A percentile compares a stretch with the other conserved stretches of the same genome.
Evolutionary conservation across 1,140 invertebrate genomes (phyloP).

Genomic region (Lanistes nyassanus): DNA sequence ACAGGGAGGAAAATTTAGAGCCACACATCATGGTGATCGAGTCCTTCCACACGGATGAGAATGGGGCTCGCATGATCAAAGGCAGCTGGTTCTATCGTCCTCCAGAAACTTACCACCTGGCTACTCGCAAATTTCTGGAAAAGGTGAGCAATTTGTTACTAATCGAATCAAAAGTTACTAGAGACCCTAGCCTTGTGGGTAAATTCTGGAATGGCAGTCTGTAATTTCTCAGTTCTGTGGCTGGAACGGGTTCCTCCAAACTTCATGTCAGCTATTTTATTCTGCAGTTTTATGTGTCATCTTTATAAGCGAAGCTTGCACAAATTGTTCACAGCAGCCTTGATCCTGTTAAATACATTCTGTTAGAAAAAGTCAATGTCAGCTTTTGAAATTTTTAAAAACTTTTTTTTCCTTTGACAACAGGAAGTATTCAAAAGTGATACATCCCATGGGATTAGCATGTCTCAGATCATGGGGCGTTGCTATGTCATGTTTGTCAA

Average conservation of each 20-base stretch:
- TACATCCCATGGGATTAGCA: slow-evolving; percentile 81
- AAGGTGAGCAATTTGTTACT: slow-evolving; percentile 66
- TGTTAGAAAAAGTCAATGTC: no score
- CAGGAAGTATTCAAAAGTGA: slow-evolving; percentile 97
- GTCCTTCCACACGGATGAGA: slow-evolving; percentile 77
- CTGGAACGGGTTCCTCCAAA: no score
- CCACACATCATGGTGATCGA: slow-evolving; percentile 91
- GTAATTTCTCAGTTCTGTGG: no score
- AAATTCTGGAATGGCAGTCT: no score
- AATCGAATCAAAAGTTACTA: neutral
- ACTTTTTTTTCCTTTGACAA: no score
- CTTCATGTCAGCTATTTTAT: no score
- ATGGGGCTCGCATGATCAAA: slow-evolving; percentile 87
- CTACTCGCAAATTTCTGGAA: slow-evolving; percentile 93
- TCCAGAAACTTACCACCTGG: slow-evolving; percentile 94
- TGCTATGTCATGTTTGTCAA: slow-evolving; percentile 95
- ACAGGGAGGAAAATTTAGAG: slow-evolving; percentile 78
- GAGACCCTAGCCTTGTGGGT: neutral
- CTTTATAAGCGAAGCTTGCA: no score
- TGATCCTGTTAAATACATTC: no score
- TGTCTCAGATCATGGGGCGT: slow-evolving; percentile 89
- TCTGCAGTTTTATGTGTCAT: no score
- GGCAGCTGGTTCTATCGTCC: slow-evolving; percentile 89
- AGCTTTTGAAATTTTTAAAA: no score
- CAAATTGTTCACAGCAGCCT: no score